A percentile compares a stretch with the other conserved stretches of the same genome.
phyloP scores from a whole-genome alignment of 2,113 vertebrate genomes.

The Scomber scombrus region DNA sequence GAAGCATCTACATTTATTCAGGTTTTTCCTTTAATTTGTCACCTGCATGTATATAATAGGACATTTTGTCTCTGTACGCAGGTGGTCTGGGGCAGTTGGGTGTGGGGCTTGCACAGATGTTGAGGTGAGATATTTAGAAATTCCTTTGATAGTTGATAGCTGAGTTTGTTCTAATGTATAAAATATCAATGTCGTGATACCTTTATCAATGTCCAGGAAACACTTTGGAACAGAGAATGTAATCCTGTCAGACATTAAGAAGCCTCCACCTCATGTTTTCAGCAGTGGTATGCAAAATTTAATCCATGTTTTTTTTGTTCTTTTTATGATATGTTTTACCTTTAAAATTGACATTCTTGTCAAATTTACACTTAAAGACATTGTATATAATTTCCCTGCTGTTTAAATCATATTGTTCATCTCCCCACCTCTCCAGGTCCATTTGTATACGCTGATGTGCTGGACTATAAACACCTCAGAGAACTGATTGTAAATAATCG shows the following conservation, averaged over 20 bases:
- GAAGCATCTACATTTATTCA: too few relatives aligned
- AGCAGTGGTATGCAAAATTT: slow-evolving; percentile 74
- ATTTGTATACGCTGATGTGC: slow-evolving; percentile 85
- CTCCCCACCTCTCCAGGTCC: slow-evolving; percentile 72
- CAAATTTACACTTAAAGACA: not conserved
- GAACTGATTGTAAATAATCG: slow-evolving; percentile 84
- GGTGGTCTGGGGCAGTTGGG: slow-evolving; percentile 86
- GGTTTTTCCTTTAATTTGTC: too few relatives aligned
- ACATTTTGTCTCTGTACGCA: slow-evolving; percentile 53
- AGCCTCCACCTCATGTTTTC: slow-evolving; percentile 78
- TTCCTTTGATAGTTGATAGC: not conserved
- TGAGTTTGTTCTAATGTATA: not conserved
- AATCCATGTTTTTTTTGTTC: too few relatives aligned
- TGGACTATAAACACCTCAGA: slow-evolving; percentile 84
- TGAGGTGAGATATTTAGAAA: slow-evolving; percentile 74
- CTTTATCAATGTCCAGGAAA: slow-evolving; percentile 67
- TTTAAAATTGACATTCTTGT: not conserved
- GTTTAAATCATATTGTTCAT: not conserved
- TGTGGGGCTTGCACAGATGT: slow-evolving; percentile 81
- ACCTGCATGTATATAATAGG: not conserved
- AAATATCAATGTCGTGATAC: not conserved
- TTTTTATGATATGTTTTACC: not conserved
- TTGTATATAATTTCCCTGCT: not conserved
- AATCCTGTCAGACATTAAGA: slow-evolving; percentile 86
- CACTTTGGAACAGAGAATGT: slow-evolving; percentile 84